Evolutionary conservation across 2,888 invertebrate genomes (phyloP).

Genomic region (Orchestes rusci): DNA sequence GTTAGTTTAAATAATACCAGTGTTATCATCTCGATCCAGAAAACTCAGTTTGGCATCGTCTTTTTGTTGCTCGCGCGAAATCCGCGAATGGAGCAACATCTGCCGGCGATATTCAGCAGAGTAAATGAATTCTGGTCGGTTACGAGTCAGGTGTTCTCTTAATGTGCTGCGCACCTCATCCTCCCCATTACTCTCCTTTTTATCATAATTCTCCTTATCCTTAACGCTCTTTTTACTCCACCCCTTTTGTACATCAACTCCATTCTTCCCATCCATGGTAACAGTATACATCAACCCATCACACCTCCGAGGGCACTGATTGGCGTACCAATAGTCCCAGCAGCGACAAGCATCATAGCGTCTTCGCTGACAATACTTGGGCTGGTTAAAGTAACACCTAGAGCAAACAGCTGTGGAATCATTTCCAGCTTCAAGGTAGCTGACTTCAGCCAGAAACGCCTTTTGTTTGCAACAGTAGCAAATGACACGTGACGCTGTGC

Average conservation of each 20-base stretch:
- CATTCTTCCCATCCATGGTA: neutral
- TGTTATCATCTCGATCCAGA: slow-evolving; percentile 26
- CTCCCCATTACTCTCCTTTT: slow-evolving; percentile 12
- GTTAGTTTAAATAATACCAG: too few species aligned
- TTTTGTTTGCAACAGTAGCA: slow-evolving; percentile 17
- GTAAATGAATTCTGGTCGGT: slow-evolving; percentile 63
- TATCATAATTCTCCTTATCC: slow-evolving; percentile 20
- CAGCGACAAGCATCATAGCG: slow-evolving; percentile 4
- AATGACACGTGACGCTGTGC: slow-evolving; percentile 4
- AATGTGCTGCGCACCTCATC: slow-evolving; percentile 40
- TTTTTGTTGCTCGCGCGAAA: slow-evolving; percentile 39
- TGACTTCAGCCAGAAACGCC: slow-evolving; percentile 16
- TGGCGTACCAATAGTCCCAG: slow-evolving; percentile 2
- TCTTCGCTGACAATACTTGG: slow-evolving; percentile 1
- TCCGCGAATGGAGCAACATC: slow-evolving; percentile 26
- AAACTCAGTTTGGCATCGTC: slow-evolving; percentile 41
- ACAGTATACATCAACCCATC: slow-evolving; percentile 6
- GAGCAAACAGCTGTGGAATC: slow-evolving; percentile 9
- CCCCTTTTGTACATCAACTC: slow-evolving; percentile 4
- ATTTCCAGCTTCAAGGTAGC: slow-evolving; percentile 10
- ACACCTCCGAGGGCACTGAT: neutral
- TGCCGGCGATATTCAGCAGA: slow-evolving; percentile 49
- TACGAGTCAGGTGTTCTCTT: slow-evolving; percentile 62
- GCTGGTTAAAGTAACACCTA: slow-evolving; percentile 8
- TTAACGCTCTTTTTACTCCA: slow-evolving; percentile 12